These are phyloP conservation scores for Mormyrus hasselquistii DNA, from an alignment of 2,797 vertebrate species.

Conservation along the genomic window DNA sequence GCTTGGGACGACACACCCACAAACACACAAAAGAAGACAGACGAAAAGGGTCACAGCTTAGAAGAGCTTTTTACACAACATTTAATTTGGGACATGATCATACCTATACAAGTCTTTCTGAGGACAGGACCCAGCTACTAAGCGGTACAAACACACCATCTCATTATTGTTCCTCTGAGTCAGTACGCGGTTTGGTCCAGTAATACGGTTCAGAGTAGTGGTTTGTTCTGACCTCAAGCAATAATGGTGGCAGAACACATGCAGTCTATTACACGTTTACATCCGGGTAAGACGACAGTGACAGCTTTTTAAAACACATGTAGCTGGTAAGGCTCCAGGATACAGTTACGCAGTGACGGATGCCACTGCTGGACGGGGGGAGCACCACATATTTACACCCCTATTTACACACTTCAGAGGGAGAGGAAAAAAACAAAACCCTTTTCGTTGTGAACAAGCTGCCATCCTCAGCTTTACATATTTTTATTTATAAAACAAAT, in stretches of 20 bases:
- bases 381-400: constrained; percentile 79
- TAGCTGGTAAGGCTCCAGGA: constrained; percentile 80
- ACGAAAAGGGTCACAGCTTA: constrained; percentile 36
- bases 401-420: constrained; percentile 75
- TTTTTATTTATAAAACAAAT: constrained; percentile 52
- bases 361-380: constrained; percentile 62
- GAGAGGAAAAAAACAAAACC: constrained; percentile 36
- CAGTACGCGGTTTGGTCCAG: constrained; percentile 87
- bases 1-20: neutral
- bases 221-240: constrained; percentile 57
- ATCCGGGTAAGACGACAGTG: constrained; percentile 68
- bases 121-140: constrained; percentile 84
- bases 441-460: constrained; percentile 57
- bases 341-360: constrained; percentile 84
- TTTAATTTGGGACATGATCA: constrained; percentile 91
- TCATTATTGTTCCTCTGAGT: constrained; percentile 55
- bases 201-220: constrained; percentile 60
- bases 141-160: constrained; percentile 57
- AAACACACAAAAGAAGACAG: constrained; percentile 4
- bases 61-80: constrained; percentile 70
- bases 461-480: constrained; percentile 69
- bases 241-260: constrained; percentile 75
- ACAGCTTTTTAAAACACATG: constrained; percentile 54
- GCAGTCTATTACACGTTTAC: constrained; percentile 81
- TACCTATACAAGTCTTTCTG: constrained; percentile 82